These are phyloP conservation scores for Drosophila borborema DNA, from an alignment of 2,888 invertebrate genomes.

Conservation along the genomic window DNA sequence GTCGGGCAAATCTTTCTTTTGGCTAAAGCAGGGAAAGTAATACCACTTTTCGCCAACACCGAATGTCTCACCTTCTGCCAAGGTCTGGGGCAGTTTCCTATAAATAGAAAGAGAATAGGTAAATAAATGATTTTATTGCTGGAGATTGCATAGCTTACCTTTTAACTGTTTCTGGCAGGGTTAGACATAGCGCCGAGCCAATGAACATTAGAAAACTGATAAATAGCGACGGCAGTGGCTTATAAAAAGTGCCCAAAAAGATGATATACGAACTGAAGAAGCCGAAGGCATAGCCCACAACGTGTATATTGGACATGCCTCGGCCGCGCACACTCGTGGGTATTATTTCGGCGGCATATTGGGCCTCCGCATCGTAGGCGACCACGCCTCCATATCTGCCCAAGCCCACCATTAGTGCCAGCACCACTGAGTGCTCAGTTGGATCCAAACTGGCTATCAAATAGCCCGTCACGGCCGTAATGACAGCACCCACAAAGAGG, in stretches of 20 bases:
- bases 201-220: conserved; percentile 86
- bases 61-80: conserved; percentile 87
- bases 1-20: conserved; percentile 12
- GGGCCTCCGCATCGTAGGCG: conserved; percentile 88
- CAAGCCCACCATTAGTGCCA: conserved; percentile 85
- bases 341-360: conserved; percentile 88
- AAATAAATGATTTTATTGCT: neutral
- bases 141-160: conserved; percentile 62
- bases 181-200: conserved; percentile 86
- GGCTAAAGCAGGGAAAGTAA: conserved; percentile 85
- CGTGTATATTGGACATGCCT: conserved; percentile 87
- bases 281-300: conserved; percentile 87
- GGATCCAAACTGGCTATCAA: conserved; percentile 83
- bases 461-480: conserved; percentile 85
- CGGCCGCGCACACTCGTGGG: conserved; percentile 88
- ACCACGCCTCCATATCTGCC: conserved; percentile 87
- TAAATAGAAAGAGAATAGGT: neutral
- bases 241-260: conserved; percentile 85
- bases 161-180: conserved; percentile 87
- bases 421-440: conserved; percentile 79
- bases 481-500: conserved; percentile 86
- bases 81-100: conserved; percentile 86
- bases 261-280: conserved; percentile 87
- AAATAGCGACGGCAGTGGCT: conserved; percentile 86
- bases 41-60: conserved; percentile 86